Conservation (phyloP, 1,140 invertebrate genomes). For the Listronotus oregonensis region DNA sequence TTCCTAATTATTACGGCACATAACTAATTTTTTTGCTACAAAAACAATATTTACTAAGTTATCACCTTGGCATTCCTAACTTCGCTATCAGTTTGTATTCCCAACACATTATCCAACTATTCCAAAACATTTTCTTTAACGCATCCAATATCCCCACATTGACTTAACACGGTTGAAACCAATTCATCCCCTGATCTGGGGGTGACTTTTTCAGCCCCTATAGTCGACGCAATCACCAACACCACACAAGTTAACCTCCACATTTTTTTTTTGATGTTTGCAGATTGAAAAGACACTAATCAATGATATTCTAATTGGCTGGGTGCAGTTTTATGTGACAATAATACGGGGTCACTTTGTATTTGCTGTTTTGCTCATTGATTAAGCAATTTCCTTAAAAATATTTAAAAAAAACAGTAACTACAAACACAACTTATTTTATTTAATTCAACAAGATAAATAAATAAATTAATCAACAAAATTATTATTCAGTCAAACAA, state of each 20-base stretch:
- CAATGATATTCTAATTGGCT: conserved; percentile 46
- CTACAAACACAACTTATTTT: not conserved
- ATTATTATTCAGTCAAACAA: not conserved
- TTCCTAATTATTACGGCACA: too few species aligned
- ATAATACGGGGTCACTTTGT: conserved; percentile 44
- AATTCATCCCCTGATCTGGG: conserved; percentile 70
- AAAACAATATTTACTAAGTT: not conserved
- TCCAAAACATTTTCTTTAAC: conserved; percentile 73
- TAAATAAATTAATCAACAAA: conserved; percentile 7
- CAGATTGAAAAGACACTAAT: conserved; percentile 41
- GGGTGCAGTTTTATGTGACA: conserved; percentile 56
- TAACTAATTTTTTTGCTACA: too few species aligned
- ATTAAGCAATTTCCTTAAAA: conserved; percentile 32
- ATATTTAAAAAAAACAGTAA: too few species aligned
- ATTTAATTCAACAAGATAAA: conserved; percentile 5
- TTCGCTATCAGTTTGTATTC: conserved; percentile 62
- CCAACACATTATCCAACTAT: conserved; percentile 71
- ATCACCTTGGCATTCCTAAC: conserved; percentile 54
- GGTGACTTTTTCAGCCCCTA: conserved; percentile 60
- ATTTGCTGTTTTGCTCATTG: conserved; percentile 33
- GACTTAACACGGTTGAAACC: conserved; percentile 70
- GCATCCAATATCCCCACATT: conserved; percentile 72
- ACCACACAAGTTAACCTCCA: conserved; percentile 52
- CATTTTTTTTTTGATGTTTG: conserved; percentile 46
- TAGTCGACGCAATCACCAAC: conserved; percentile 57